Percentiles rank a stretch among this genome's conserved stretches.
phyloP scores from a whole-genome alignment of 2,113 vertebrate species.

The Notothenia rossii region DNA sequence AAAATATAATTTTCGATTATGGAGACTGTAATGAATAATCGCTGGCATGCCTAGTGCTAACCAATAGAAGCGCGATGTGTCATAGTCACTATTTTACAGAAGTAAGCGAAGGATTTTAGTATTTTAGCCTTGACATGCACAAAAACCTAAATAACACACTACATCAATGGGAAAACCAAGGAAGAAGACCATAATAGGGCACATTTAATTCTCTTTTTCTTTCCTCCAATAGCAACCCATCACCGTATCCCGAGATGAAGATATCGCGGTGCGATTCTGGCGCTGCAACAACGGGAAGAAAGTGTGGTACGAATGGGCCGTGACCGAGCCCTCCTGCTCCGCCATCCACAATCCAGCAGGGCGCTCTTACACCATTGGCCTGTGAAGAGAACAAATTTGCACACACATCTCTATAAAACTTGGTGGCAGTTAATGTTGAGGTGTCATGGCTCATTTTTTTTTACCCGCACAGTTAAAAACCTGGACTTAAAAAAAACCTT shows the following conservation, averaged over 20 bases:
- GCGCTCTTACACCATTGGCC: slow-evolving; percentile 94
- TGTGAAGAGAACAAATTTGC: slow-evolving; percentile 74
- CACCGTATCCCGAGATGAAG: slow-evolving; percentile 84
- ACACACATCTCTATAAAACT: slow-evolving; percentile 23
- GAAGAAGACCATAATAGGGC: too few species aligned
- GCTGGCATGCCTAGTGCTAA: too few species aligned
- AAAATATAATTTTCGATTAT: too few species aligned
- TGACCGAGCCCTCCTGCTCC: slow-evolving; percentile 90
- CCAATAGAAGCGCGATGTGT: too few species aligned
- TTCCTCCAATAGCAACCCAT: slow-evolving; percentile 87
- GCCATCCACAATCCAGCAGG: slow-evolving; percentile 94
- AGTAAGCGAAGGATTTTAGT: too few species aligned
- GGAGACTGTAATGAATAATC: too few species aligned
- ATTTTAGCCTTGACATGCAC: too few species aligned
- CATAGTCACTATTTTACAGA: too few species aligned
- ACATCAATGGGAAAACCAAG: too few species aligned
- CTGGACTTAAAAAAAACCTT: slow-evolving; percentile 22
- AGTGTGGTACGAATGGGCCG: slow-evolving; percentile 97
- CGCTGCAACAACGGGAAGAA: slow-evolving; percentile 94
- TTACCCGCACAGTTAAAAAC: slow-evolving; percentile 3
- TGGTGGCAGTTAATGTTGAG: not conserved
- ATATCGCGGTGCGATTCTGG: slow-evolving; percentile 91
- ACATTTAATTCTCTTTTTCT: not conserved
- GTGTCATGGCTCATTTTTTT: slow-evolving; percentile 29
- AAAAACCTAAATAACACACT: too few species aligned